phyloP scores from a whole-genome alignment of 1,140 invertebrate species.

The Drosophila biarmipes region DNA sequence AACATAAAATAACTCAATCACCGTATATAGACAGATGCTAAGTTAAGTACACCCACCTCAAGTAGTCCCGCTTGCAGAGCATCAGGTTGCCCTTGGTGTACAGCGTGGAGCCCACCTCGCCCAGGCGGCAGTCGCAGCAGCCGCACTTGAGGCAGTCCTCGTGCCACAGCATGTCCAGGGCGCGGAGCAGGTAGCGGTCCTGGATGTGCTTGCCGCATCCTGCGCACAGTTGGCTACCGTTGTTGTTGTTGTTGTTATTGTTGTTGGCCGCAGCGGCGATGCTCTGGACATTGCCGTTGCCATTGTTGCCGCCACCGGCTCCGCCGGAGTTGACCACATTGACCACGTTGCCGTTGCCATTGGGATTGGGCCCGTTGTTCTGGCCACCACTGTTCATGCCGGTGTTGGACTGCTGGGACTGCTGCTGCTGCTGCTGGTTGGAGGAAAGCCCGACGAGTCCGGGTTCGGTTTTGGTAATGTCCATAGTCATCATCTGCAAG shows the following conservation, averaged over 20 bases:
- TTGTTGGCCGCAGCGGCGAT: conserved; percentile 71
- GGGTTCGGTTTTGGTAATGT: conserved; percentile 89
- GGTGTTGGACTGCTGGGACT: conserved; percentile 75
- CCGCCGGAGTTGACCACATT: conserved; percentile 48
- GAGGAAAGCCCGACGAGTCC: conserved; percentile 80
- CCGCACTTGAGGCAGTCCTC: conserved; percentile 99
- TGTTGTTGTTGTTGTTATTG: conserved; percentile 85
- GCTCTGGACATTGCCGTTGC: conserved; percentile 63
- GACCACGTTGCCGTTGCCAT: conserved; percentile 55
- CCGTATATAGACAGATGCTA: too few species aligned
- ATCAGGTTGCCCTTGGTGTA: conserved; percentile 98
- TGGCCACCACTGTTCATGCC: conserved; percentile 69
- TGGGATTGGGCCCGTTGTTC: conserved; percentile 80
- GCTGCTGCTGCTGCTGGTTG: conserved; percentile 65
- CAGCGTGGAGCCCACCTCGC: conserved; percentile 98
- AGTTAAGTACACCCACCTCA: conserved; percentile 88
- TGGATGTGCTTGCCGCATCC: conserved; percentile 94
- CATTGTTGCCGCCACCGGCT: conserved; percentile 24
- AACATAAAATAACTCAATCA: too few species aligned
- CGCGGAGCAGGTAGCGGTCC: conserved; percentile 92
- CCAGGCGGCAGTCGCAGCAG: conserved; percentile 97
- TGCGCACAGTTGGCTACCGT: conserved; percentile 90
- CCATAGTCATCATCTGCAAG: conserved; percentile 88
- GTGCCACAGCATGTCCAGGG: conserved; percentile 97
- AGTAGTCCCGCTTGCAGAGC: conserved; percentile 98